These are phyloP conservation scores for Heliangelus exortis DNA, from an alignment of 2,797 vertebrate genomes.

Conservation along the genomic window DNA sequence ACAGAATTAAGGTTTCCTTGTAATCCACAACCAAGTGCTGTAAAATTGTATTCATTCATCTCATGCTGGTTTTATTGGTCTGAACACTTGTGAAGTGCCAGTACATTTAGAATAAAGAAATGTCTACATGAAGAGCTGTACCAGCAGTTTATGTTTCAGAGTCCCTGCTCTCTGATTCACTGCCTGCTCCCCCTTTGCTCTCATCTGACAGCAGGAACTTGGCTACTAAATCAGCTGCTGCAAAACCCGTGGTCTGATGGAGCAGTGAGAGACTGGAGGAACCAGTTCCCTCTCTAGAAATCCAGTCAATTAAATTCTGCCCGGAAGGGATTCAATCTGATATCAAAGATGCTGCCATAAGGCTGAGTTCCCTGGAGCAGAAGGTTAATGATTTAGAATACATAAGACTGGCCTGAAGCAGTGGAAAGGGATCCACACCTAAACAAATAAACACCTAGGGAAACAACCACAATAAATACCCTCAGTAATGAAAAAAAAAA, in stretches of 20 bases:
- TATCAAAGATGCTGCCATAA: constrained; percentile 77
- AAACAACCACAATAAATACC: constrained; percentile 64
- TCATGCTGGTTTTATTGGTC: background rate
- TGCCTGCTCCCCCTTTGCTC: constrained; percentile 4
- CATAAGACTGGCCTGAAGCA: constrained; percentile 67
- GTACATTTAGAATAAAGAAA: background rate
- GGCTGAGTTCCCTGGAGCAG: constrained; percentile 73
- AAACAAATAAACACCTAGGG: background rate
- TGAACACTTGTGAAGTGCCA: background rate
- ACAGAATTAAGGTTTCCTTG: background rate
- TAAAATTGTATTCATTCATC: background rate
- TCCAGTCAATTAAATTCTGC: constrained; percentile 80
- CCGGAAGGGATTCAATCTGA: constrained; percentile 77
- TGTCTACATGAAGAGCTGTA: constrained; percentile 23
- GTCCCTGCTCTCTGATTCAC: constrained; percentile 9
- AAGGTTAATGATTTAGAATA: constrained; percentile 79
- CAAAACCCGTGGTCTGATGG: constrained; percentile 56
- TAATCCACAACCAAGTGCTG: background rate
- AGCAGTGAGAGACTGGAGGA: constrained; percentile 38
- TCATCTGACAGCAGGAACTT: background rate
- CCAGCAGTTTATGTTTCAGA: background rate
- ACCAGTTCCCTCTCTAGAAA: constrained; percentile 55
- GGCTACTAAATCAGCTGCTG: constrained; percentile 60
- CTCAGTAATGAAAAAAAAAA: background rate
- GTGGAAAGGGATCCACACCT: constrained; percentile 39